Conservation (phyloP, 1,140 invertebrate genomes). For the Pogonomyrmex barbatus region DNA sequence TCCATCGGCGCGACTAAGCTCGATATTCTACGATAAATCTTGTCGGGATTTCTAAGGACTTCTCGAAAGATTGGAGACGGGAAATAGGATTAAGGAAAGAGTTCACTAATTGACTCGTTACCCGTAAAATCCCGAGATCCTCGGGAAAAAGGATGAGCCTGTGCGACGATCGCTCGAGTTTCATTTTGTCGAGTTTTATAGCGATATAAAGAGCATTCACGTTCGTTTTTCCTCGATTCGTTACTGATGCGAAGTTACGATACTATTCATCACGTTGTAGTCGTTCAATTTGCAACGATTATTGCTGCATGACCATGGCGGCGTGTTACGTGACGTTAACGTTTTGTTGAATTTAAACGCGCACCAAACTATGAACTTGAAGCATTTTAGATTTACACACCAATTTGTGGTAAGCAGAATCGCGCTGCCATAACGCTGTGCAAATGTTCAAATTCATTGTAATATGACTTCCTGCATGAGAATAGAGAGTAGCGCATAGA, state of each 20-base stretch:
- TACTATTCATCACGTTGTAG: not conserved
- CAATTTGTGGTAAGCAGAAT: not conserved
- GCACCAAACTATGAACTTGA: not conserved
- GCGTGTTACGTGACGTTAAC: not conserved
- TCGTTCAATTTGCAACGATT: constrained; percentile 14
- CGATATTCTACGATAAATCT: constrained; percentile 57
- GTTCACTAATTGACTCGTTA: constrained; percentile 59
- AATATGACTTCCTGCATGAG: not conserved
- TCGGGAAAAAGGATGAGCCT: not conserved
- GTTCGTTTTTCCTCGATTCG: constrained; percentile 16
- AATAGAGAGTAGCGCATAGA: not conserved
- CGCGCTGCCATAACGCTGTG: not conserved
- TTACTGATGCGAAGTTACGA: constrained; percentile 14
- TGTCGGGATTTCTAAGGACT: constrained; percentile 54
- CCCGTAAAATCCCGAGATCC: constrained; percentile 45
- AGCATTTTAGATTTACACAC: not conserved
- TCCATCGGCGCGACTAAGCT: constrained; percentile 24
- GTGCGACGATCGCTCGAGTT: constrained; percentile 2
- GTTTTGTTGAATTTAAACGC: constrained; percentile 11
- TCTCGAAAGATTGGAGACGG: constrained; percentile 53
- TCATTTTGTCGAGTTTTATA: constrained; percentile 39
- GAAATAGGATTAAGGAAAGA: constrained; percentile 61
- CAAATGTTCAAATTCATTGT: not conserved
- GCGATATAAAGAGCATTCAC: constrained; percentile 29
- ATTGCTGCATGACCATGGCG: not conserved